These are phyloP conservation scores for Valencia hispanica DNA, from an alignment of 2,797 vertebrate genomes.

Conservation along the genomic window DNA sequence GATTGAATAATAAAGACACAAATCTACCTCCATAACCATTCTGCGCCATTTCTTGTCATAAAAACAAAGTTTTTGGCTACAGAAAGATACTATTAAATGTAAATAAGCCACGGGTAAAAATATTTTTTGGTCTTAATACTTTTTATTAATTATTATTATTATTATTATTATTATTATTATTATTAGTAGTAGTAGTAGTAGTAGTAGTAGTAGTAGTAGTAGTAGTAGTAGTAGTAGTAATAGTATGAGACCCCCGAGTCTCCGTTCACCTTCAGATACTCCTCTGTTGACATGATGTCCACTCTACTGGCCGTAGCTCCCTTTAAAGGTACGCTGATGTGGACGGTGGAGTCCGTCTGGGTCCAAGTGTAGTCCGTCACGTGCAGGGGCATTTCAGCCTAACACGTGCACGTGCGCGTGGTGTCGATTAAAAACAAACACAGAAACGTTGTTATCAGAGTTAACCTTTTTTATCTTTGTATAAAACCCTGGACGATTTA, in stretches of 20 bases:
- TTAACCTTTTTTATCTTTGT: too few relatives aligned
- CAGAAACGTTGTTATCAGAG: not conserved
- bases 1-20: too few relatives aligned
- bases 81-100: too few relatives aligned
- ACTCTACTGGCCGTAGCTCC: conserved; percentile 71
- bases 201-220: not conserved
- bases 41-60: too few relatives aligned
- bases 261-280: conserved; percentile 88
- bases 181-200: not conserved
- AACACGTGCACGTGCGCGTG: not conserved
- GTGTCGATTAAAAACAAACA: not conserved
- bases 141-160: too few relatives aligned
- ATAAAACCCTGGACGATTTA: too few relatives aligned
- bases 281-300: conserved; percentile 85
- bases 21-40: too few relatives aligned
- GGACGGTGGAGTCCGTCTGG: conserved; percentile 81
- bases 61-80: too few relatives aligned
- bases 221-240: not conserved
- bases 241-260: not conserved
- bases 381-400: conserved; percentile 77
- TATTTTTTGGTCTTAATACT: too few relatives aligned
- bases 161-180: not conserved
- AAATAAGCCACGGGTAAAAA: too few relatives aligned
- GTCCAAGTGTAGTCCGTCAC: conserved; percentile 86
- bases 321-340: conserved; percentile 84